Conservation (phyloP, 2,113 vertebrate genomes). For the Chloropsis cyanopogon region DNA sequence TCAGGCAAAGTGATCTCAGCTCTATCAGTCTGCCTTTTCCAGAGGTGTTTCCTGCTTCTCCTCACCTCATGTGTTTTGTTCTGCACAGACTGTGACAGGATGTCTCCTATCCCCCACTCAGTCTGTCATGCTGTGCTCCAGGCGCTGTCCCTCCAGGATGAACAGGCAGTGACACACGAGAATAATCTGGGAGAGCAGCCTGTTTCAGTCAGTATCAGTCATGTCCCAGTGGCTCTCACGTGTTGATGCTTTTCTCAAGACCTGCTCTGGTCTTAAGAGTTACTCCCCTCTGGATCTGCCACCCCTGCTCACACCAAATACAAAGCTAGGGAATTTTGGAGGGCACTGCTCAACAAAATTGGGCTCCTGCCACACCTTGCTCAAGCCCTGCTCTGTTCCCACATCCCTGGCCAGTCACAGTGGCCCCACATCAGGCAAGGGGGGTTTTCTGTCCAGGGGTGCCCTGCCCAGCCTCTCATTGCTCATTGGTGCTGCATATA, state of each 20-base stretch:
- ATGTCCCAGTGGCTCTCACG: background rate
- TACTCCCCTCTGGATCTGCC: background rate
- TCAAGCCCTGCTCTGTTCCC: background rate
- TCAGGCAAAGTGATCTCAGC: background rate
- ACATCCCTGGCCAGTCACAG: background rate
- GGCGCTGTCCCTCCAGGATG: background rate
- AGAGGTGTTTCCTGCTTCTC: background rate
- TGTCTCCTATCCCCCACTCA: background rate
- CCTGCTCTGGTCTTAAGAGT: background rate
- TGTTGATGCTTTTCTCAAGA: background rate
- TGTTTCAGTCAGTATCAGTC: background rate
- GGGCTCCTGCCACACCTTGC: accelerated
- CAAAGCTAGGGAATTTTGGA: background rate
- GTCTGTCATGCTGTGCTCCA: background rate
- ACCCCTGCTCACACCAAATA: background rate
- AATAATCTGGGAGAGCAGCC: background rate
- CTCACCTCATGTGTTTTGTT: background rate
- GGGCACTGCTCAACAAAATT: background rate
- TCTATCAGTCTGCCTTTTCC: background rate
- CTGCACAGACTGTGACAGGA: background rate
- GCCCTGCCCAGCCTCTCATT: background rate
- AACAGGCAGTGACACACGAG: background rate
- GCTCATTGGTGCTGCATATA: accelerated
- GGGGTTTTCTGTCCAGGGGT: background rate
- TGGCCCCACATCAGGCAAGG: background rate